A percentile compares a stretch with the other conserved stretches of the same genome.
These are phyloP conservation scores for Exocentrus adspersus DNA, from an alignment of 2,888 invertebrate species.

Conservation along the genomic window DNA sequence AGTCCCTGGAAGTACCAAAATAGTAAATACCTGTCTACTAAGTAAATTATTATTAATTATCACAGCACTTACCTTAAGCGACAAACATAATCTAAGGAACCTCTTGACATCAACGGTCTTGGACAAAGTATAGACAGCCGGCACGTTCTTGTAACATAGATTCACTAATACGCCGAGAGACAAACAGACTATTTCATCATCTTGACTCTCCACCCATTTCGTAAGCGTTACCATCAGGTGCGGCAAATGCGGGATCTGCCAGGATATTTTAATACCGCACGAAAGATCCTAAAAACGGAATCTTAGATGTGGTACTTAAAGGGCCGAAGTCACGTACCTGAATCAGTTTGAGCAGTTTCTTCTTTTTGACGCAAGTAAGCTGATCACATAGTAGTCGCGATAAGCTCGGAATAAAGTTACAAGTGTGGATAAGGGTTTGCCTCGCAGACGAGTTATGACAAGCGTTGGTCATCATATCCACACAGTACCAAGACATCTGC, in stretches of 20 bases:
- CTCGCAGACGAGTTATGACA: constrained; percentile 72
- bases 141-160: constrained; percentile 81
- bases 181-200: constrained; percentile 65
- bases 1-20: constrained; percentile 53
- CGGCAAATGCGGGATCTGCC: constrained; percentile 81
- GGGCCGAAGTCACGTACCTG: constrained; percentile 66
- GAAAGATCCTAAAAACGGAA: constrained; percentile 80
- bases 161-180: constrained; percentile 80
- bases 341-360: constrained; percentile 71
- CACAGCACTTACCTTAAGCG: constrained; percentile 66
- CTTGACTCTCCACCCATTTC: constrained; percentile 71
- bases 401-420: constrained; percentile 75
- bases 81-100: constrained; percentile 71
- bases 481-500: constrained; percentile 72
- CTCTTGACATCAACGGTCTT: constrained; percentile 76
- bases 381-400: constrained; percentile 70
- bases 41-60: too few relatives aligned
- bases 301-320: constrained; percentile 32
- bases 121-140: constrained; percentile 78
- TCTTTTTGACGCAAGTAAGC: constrained; percentile 72
- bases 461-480: constrained; percentile 73
- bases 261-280: constrained; percentile 80
- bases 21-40: neutral
- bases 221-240: constrained; percentile 75
- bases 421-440: constrained; percentile 73